A percentile compares a stretch with the other conserved stretches of the same genome.
Evolutionary conservation across 2,113 vertebrate species (phyloP).

Genomic region (Zapornia atra): DNA sequence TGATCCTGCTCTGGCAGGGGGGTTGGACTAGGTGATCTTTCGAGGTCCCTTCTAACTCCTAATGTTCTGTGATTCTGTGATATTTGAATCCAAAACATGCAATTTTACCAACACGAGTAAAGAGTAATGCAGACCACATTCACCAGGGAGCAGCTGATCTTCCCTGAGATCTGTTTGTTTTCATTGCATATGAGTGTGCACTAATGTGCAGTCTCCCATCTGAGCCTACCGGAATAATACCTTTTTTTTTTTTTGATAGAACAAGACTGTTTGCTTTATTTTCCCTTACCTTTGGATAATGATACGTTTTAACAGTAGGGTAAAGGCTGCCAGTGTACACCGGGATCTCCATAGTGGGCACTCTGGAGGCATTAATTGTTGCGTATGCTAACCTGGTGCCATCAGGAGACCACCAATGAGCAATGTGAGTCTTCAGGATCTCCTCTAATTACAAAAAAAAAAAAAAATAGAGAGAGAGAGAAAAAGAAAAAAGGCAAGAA

Average conservation of each 20-base stretch:
- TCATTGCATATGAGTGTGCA: background rate
- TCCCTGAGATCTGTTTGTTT: background rate
- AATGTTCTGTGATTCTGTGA: too few species aligned
- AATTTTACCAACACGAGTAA: background rate
- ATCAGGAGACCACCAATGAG: slow-evolving; percentile 98
- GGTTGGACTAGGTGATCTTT: too few species aligned
- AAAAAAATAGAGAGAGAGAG: background rate
- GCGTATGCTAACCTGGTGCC: slow-evolving; percentile 91
- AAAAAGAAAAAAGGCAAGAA: background rate
- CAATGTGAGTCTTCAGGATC: slow-evolving; percentile 90
- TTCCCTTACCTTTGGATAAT: slow-evolving; percentile 91
- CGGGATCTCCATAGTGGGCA: slow-evolving; percentile 93
- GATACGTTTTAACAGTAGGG: slow-evolving; percentile 87
- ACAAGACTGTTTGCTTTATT: background rate
- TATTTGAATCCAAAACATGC: background rate
- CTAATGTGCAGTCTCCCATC: background rate
- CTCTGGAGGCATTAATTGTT: slow-evolving; percentile 93
- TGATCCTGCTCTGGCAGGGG: too few species aligned
- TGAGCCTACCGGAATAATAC: background rate
- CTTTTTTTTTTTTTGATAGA: background rate
- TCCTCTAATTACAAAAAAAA: slow-evolving; percentile 82
- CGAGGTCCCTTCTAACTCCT: too few species aligned
- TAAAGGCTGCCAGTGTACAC: slow-evolving; percentile 88
- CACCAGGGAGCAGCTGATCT: background rate
- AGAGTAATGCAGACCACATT: background rate